Conservation (phyloP, 2,888 invertebrate species). For the Cerceris rybyensis region DNA sequence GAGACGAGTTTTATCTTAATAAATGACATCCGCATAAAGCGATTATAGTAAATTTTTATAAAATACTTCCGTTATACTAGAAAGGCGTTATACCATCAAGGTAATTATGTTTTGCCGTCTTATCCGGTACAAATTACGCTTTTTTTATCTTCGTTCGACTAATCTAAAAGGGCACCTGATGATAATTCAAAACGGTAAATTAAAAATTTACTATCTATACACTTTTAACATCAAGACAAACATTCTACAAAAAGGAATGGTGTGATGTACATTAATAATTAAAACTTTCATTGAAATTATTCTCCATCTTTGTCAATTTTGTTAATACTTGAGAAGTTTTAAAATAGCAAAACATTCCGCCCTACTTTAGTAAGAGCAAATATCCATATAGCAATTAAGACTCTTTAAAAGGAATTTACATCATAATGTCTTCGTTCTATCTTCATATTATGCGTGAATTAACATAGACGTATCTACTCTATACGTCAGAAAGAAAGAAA, state of each 20-base stretch:
- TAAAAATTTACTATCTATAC: slow-evolving; percentile 53
- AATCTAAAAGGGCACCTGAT: slow-evolving; percentile 55
- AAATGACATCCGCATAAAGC: slow-evolving; percentile 40
- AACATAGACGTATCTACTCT: slow-evolving; percentile 19
- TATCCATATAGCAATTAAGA: slow-evolving; percentile 37
- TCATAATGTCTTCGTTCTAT: slow-evolving; percentile 30
- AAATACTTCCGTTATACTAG: slow-evolving; percentile 38
- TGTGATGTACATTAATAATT: slow-evolving; percentile 56
- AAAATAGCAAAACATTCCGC: slow-evolving; percentile 48
- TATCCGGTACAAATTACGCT: slow-evolving; percentile 52
- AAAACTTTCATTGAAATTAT: slow-evolving; percentile 51
- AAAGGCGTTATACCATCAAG: slow-evolving; percentile 45
- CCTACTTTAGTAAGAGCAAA: slow-evolving; percentile 25
- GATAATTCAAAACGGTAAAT: slow-evolving; percentile 51
- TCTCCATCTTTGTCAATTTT: slow-evolving; percentile 29
- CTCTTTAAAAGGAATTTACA: slow-evolving; percentile 37
- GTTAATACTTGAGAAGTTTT: slow-evolving; percentile 54
- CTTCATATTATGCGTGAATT: slow-evolving; percentile 50
- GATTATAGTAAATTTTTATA: slow-evolving; percentile 43
- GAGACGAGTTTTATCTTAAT: slow-evolving; percentile 20
- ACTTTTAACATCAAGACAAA: slow-evolving; percentile 59
- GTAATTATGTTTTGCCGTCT: slow-evolving; percentile 43
- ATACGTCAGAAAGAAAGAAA: slow-evolving; percentile 13
- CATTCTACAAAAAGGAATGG: slow-evolving; percentile 62
- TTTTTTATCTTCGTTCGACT: slow-evolving; percentile 22